Evolutionary conservation across 2,113 vertebrate species (phyloP).

Genomic region (Ophthalmolycus amberensis): DNA sequence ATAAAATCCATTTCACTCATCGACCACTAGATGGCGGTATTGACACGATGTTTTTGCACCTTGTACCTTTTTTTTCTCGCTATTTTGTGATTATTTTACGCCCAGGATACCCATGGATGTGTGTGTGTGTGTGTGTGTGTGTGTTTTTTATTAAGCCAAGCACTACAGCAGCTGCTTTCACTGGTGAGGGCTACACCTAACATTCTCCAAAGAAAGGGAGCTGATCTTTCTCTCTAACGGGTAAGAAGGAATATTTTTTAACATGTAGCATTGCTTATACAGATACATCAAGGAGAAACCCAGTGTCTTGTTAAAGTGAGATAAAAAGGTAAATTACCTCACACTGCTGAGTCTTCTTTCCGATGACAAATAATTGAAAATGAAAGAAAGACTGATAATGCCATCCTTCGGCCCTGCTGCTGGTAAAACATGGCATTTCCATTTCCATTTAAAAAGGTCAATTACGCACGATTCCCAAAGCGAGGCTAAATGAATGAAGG

Average conservation of each 20-base stretch:
- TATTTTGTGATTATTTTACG: not conserved
- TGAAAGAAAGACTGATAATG: not conserved
- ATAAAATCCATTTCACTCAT: not conserved
- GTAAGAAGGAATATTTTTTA: not conserved
- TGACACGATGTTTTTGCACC: not conserved
- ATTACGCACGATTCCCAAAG: not conserved
- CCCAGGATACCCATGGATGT: not conserved
- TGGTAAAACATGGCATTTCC: not conserved
- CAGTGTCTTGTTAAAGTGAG: not conserved
- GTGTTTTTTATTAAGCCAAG: not conserved
- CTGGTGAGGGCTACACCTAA: not conserved
- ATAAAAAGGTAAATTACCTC: not conserved
- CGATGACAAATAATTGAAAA: not conserved
- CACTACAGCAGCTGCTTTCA: not conserved
- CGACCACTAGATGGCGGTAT: constrained; percentile 50
- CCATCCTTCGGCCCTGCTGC: not conserved
- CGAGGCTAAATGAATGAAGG: constrained; percentile 19
- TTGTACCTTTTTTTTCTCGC: not conserved
- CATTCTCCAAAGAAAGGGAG: not conserved
- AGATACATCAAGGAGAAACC: not conserved
- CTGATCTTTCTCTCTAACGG: not conserved
- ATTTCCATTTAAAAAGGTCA: not conserved
- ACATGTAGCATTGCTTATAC: not conserved
- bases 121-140: not conserved
- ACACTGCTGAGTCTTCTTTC: not conserved